These are phyloP conservation scores for Psittacula echo DNA, from an alignment of 2,797 vertebrate species.

Conservation along the genomic window DNA sequence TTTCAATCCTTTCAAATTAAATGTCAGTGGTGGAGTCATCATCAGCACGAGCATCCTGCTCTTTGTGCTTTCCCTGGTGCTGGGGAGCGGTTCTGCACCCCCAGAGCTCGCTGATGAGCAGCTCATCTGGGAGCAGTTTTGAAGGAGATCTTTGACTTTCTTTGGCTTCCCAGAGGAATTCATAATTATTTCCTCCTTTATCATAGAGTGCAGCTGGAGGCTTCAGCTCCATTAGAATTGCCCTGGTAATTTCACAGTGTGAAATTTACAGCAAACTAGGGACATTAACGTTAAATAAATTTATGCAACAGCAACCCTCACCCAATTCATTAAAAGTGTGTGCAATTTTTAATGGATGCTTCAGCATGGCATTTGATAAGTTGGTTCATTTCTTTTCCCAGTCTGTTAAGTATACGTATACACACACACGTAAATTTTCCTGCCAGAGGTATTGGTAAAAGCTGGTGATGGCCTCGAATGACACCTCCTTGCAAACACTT, in stretches of 20 bases:
- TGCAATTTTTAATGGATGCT: constrained; percentile 59
- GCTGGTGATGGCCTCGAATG: not conserved
- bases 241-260: constrained; percentile 70
- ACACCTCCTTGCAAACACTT: not conserved
- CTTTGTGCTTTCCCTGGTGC: not conserved
- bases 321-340: constrained; percentile 66
- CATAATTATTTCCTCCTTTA: constrained; percentile 71
- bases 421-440: not conserved
- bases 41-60: constrained; percentile 3
- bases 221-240: constrained; percentile 68
- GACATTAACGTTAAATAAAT: constrained; percentile 71
- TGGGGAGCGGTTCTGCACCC: not conserved
- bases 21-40: constrained; percentile 7
- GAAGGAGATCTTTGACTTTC: constrained; percentile 70
- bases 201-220: constrained; percentile 70
- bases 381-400: constrained; percentile 55
- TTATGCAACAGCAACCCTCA: constrained; percentile 68
- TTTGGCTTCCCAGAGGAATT: constrained; percentile 64
- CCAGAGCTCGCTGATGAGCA: constrained; percentile 52
- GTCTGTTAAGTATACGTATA: not conserved
- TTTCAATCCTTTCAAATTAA: constrained; percentile 50
- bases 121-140: constrained; percentile 63
- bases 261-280: constrained; percentile 71
- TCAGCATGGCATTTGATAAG: constrained; percentile 54
- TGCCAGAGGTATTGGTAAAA: not conserved